Base-by-base conservation (phyloP, 1,140 invertebrate species). In the Philopotamus ludificatus region DNA sequence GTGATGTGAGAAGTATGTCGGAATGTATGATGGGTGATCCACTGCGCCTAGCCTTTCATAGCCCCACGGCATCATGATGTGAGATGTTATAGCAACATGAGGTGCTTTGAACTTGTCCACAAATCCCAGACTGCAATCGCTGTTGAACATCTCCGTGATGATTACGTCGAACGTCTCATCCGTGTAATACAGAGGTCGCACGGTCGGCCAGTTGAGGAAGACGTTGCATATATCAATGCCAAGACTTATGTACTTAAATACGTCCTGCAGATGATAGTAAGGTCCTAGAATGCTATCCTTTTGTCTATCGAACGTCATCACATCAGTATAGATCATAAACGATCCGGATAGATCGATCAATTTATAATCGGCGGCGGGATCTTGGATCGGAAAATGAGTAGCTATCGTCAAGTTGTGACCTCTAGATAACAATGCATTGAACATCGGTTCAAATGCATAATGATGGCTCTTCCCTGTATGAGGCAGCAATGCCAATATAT, bases 321-420 rank as follows among this genome's bases (percentile, higher is more conserved):
- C 8, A n/a, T 9, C 12, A 12, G n/a, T 25, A n/a, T 25, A 25
- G n/a, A 57, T 41, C 1, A 9, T 26, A n/a, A 16, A 34, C 4
- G 53, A 39, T 15, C 53, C 53, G 4, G 2, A 8, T 15, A 57
- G 22, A 20, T 18, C 25, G 9, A 57, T 34, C 7, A 25, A n/a
- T 16, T 15, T 57, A 16, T 39, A 57, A 7, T 18, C n/a, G n/a
- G 1, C 4, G 3, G 81, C 72, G 1, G 80, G 73, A 26, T 82
- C 74, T 28, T 75, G 70, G 28, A 78, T 72, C 65, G 83, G 81
- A 62, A 87, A 89, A 70, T 86, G 82, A 23, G 83, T 87, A 12
- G 90, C 73, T 10, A 90, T 83, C 0, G 88, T 89, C 8, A 92
- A 66, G 10, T 88, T 76, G 69, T 91, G 87, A 20, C 87, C 88